A percentile compares a stretch with the other conserved stretches of the same genome.
Conservation (phyloP, 2,888 invertebrate species). For the Strigamia transsilvanica region DNA sequence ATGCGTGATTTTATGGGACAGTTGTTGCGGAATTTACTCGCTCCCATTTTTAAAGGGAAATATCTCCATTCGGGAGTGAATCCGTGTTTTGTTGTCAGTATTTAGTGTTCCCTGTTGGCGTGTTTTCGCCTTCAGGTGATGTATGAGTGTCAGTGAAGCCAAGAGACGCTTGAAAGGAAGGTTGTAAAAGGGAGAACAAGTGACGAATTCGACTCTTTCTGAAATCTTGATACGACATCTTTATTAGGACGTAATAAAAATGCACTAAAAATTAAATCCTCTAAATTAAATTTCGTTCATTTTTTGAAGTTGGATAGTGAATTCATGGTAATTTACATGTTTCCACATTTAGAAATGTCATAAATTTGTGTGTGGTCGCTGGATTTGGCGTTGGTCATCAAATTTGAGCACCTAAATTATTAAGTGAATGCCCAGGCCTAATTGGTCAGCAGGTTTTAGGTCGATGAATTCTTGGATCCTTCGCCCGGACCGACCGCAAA, state of each 20-base stretch:
- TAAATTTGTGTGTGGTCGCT: not conserved
- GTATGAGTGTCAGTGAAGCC: slow-evolving; percentile 16
- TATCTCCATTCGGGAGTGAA: slow-evolving; percentile 1
- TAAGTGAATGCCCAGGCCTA: not conserved
- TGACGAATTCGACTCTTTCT: not conserved
- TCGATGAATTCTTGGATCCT: not conserved
- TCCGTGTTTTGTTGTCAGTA: not conserved
- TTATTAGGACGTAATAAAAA: not conserved
- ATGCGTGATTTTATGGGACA: slow-evolving; percentile 9
- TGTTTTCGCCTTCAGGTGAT: slow-evolving; percentile 22
- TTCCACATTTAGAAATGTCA: too few relatives aligned
- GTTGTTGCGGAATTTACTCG: not conserved
- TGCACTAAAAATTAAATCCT: too few relatives aligned
- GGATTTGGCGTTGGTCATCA: not conserved
- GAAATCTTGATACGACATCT: not conserved
- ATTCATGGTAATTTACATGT: too few relatives aligned
- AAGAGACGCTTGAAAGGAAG: not conserved
- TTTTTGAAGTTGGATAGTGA: too few relatives aligned
- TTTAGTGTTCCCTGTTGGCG: slow-evolving; percentile 17
- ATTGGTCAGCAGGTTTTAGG: not conserved
- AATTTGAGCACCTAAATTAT: not conserved
- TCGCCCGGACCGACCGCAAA: not conserved
- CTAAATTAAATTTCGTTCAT: too few relatives aligned
- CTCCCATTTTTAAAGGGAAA: not conserved
- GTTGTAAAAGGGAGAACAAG: not conserved